Base-by-base conservation (phyloP, 2,113 vertebrate genomes). In the Mohoua ochrocephala region DNA sequence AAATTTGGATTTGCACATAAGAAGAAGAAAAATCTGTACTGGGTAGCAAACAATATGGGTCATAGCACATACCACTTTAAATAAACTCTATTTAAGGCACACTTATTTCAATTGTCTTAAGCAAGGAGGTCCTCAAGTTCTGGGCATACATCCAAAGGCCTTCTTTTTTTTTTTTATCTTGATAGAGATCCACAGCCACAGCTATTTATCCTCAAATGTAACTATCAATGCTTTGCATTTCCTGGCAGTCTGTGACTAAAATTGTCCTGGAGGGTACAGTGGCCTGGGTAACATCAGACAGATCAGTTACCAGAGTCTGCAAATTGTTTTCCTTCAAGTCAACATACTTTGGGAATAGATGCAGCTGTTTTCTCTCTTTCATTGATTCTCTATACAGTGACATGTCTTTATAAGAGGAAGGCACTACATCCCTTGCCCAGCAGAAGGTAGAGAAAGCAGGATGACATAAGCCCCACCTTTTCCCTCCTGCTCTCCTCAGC, bases 101-200 rank as follows among this genome's bases (percentile, higher is more conserved):
- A 80, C 28, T 33, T 60, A 76, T 93, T 94, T 96, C 63, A 80
- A 20, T 9, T 76, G 75, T 95, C 91, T 91, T 45, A 84, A 84
- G 73, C 73, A 87, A 95, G 75, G 67, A 93, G 83, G 70, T 78
- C 78, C 63, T 83, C 63, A 77, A 81, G 47, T 65, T 76, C 94
- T 89, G 69, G 93, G 93, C 85, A 93, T 24, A 33, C 39, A 91
- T 71, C 89, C 94, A 96, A 84, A 82, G 9, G 39, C 59, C 42
- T 77, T 44, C 30, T 56, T 45, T 83, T 50, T 74, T 74, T 50
- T 67, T 83, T 10, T 11, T 15, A 44, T 84, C 70, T 60, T 91
- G 84, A 79, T 35, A 78, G 42, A 92, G 67, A 86, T 74, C 64
- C 77, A 76, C 68, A 85, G 88, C 23, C 83, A 89, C 67, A 81